A percentile compares a stretch with the other conserved stretches of the same genome.
These are phyloP conservation scores for Harpagoxenus sublaevis DNA, from an alignment of 2,888 invertebrate species.

Conservation along the genomic window DNA sequence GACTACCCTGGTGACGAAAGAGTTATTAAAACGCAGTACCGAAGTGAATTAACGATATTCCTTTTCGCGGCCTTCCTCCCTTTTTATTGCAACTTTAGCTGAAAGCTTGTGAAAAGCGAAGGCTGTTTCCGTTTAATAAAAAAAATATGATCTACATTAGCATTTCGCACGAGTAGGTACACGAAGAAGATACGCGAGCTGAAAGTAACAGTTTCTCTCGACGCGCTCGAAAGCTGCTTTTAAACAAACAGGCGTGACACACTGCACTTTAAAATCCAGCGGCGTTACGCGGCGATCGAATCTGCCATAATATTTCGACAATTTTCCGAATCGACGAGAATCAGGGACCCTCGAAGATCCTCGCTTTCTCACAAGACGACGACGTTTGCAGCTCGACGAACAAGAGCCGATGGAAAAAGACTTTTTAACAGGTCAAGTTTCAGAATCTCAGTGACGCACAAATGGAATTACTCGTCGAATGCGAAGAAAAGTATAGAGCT, in stretches of 20 bases:
- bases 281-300: background rate
- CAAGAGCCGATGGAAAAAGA: slow-evolving; percentile 76
- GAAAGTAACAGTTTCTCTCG: background rate
- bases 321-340: slow-evolving; percentile 25
- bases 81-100: slow-evolving; percentile 8
- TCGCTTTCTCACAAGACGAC: slow-evolving; percentile 37
- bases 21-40: slow-evolving; percentile 62
- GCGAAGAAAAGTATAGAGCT: slow-evolving; percentile 64
- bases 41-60: slow-evolving; percentile 60
- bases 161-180: no score
- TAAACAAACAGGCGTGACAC: background rate
- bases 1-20: slow-evolving; percentile 57
- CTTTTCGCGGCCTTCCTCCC: slow-evolving; percentile 39
- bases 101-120: slow-evolving; percentile 7
- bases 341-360: background rate
- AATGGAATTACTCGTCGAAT: slow-evolving; percentile 81
- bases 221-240: background rate
- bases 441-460: slow-evolving; percentile 81
- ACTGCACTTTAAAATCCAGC: background rate
- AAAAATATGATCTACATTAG: slow-evolving; percentile 19
- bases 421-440: slow-evolving; percentile 85
- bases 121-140: slow-evolving; percentile 9
- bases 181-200: background rate
- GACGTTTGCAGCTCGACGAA: slow-evolving; percentile 55
- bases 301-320: slow-evolving; percentile 39